Evolutionary conservation across 1,140 invertebrate species (phyloP), one percentile per base, ranked within the genome.

Genomic region (Mercenaria mercenaria): DNA sequence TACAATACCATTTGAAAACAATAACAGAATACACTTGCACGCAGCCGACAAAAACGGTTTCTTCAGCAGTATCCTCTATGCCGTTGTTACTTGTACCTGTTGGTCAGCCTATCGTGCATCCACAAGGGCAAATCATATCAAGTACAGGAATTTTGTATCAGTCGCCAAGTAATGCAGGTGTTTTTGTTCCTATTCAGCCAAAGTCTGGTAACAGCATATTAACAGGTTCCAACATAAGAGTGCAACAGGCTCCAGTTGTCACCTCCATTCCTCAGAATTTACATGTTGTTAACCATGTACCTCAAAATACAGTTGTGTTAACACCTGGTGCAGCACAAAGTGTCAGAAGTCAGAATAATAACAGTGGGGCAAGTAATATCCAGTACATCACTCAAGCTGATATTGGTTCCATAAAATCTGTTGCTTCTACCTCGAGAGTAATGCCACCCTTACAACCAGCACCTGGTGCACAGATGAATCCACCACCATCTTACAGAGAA

Each of bases 21-120:
- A 59, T 86, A 13, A 86, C 43, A 18, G 84, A 86, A 29, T 86
- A 76, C 32, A 76, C 84, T n/a, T 82, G 52, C 59, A 67, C 80
- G 23, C 80, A 32, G 6, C 3, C 76, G 29, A n/a, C 39, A 18
- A 47, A 56, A 34, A 47, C 50, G 6, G n/a, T 34, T 13, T 43
- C 76, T 18, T 20, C 76, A 50, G 11, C 76, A 20, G 34, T 52
- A 6, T 79, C 76, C 37, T 41, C 76, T n/a, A 34, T 79, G 43
- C n/a, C 76, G 26, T 43, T 79, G n/a, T 20, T 79, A 13, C 41
- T 79, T 50, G 76, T 79, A 3, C 76, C 76, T 41, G 50, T 79
- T 1, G 76, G 76, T 8, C 76, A 47, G 15, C 50, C 76, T 34
- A 32, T 79, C 18, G 34, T 79, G 26, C 43, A 79, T 6, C 4